phyloP scores from a whole-genome alignment of 2,888 invertebrate genomes.

The Odontocerum albicorne region DNA sequence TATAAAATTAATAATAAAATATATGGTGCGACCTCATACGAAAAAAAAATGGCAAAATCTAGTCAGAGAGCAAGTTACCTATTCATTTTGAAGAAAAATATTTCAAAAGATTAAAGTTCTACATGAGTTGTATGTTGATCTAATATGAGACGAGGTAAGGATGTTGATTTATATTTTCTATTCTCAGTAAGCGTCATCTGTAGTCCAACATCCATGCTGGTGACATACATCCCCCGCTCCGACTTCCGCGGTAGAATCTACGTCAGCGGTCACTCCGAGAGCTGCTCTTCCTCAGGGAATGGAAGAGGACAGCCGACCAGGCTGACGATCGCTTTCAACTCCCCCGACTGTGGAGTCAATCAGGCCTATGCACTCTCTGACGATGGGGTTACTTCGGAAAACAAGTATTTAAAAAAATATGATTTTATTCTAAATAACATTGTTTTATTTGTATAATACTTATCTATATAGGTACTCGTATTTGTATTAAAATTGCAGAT shows the following conservation, averaged over 20 bases:
- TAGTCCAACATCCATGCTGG: conserved; percentile 66
- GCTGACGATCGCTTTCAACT: conserved; percentile 61
- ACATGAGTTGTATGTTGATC: too few relatives aligned
- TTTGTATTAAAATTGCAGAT: too few relatives aligned
- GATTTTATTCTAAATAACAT: neutral
- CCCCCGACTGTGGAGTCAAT: conserved; percentile 58
- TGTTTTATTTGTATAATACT: neutral
- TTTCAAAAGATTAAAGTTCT: too few relatives aligned
- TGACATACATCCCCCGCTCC: conserved; percentile 65
- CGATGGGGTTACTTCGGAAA: conserved; percentile 50
- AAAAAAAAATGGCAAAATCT: too few relatives aligned
- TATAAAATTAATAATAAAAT: too few relatives aligned
- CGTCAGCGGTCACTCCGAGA: conserved; percentile 75
- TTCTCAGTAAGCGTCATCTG: conserved; percentile 76
- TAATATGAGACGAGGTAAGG: too few relatives aligned
- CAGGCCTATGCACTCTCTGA: conserved; percentile 56
- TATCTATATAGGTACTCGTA: too few relatives aligned
- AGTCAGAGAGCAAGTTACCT: too few relatives aligned
- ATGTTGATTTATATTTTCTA: too few relatives aligned
- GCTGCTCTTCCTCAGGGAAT: conserved; percentile 65
- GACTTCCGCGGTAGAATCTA: conserved; percentile 75
- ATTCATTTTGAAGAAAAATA: too few relatives aligned
- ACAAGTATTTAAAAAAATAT: conserved; percentile 46
- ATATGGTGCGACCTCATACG: too few relatives aligned
- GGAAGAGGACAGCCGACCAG: conserved; percentile 48